Conservation (phyloP, 2,888 invertebrate species). For the Erynnis tages region DNA sequence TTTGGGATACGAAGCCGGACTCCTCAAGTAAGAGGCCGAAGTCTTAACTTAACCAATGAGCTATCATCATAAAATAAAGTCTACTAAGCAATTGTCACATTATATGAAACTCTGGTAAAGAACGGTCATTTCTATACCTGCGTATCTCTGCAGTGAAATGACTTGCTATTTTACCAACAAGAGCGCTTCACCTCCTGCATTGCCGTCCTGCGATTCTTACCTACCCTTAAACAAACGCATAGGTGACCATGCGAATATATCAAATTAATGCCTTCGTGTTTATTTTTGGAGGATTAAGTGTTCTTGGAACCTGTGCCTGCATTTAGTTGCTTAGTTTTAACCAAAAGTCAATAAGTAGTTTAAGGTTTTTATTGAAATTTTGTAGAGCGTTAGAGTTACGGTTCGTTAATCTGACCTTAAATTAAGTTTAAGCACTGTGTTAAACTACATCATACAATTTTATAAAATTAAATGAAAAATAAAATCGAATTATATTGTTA, state of each 20-base stretch:
- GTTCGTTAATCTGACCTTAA: no score
- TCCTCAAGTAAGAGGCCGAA: no score
- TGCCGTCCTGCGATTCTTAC: conserved; percentile 52
- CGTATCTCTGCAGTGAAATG: conserved; percentile 53
- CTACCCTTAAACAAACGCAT: conserved; percentile 64
- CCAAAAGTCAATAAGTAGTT: background rate
- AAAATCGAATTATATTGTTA: no score
- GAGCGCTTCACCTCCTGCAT: conserved; percentile 48
- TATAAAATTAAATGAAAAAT: no score
- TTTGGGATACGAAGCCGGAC: no score
- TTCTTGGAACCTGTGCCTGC: background rate
- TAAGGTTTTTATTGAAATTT: background rate
- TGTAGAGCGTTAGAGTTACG: no score
- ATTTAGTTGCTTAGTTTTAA: background rate
- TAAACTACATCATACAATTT: no score
- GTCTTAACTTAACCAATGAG: no score
- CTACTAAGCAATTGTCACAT: no score
- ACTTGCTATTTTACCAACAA: conserved; percentile 70
- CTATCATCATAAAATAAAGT: no score
- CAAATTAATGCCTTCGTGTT: conserved; percentile 41
- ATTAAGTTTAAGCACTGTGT: no score
- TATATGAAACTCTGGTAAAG: background rate
- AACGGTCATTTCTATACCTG: conserved; percentile 39
- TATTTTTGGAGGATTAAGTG: conserved; percentile 22
- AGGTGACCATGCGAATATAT: conserved; percentile 57